Conservation (phyloP, 2,888 invertebrate genomes). For the Mantis religiosa region DNA sequence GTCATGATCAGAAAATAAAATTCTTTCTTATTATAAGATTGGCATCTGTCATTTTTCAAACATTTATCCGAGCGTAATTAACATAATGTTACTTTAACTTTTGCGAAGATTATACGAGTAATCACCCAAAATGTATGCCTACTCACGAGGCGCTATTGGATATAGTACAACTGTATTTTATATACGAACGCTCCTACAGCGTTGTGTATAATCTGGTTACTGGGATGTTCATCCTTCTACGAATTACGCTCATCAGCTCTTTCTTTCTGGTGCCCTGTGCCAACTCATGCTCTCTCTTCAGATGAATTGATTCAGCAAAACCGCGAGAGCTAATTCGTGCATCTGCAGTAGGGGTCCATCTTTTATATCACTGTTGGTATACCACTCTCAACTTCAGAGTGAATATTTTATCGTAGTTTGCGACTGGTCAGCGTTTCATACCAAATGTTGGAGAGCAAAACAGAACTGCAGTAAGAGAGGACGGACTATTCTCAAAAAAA, state of each 20-base stretch:
- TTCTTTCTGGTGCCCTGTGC: background rate
- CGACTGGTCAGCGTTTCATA: background rate
- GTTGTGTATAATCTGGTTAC: background rate
- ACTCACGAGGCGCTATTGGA: too few relatives aligned
- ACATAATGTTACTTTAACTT: too few relatives aligned
- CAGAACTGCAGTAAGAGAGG: background rate
- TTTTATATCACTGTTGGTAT: too few relatives aligned
- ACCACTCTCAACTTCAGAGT: background rate
- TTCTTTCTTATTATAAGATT: too few relatives aligned
- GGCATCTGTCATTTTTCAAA: too few relatives aligned
- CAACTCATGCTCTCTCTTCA: background rate
- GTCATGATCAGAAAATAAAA: too few relatives aligned
- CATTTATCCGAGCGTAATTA: too few relatives aligned
- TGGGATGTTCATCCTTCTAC: background rate
- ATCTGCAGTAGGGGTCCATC: background rate
- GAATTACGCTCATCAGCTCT: background rate
- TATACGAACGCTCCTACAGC: background rate
- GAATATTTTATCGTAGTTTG: too few relatives aligned
- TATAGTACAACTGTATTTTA: background rate
- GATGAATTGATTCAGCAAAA: background rate
- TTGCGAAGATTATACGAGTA: too few relatives aligned
- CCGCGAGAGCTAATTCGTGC: background rate
- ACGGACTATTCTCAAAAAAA: background rate
- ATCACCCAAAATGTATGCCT: too few relatives aligned
- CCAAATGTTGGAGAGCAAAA: background rate